Evolutionary conservation across 2,888 invertebrate genomes (phyloP), one percentile per base, ranked within the genome.

Genomic region (Metopia argyrocephala): DNA sequence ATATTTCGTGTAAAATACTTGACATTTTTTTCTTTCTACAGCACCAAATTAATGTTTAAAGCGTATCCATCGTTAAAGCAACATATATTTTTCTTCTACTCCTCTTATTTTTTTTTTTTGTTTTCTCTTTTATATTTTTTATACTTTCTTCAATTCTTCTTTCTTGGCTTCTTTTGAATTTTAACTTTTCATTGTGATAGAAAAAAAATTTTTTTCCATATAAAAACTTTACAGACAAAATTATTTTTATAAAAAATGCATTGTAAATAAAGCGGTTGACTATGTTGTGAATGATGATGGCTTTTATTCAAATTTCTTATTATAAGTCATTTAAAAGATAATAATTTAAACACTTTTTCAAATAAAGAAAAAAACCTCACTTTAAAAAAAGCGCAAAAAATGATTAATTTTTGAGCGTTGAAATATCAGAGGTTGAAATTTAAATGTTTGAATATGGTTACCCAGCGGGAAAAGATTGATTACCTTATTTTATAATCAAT

Each of bases 161-260:
- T 38, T 27, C 20, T n/a, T 15, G 9, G 18, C 52, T 57, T 21
- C 76, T 75, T 71, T 74, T 78, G 54, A 52, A 59, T 66, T 65
- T 71, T 54, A 71, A 68, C 66, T 73, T 78, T 73, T 71, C 66
- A 71, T 65, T 81, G 69, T 57, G 65, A 61, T 64, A 12, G 12
- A 18, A 54, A 80, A 57, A 74, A 64, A 12, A 31, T 31, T 31
- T 31, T 31, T 12, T 31, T 68, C 18, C 25, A 64, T 73, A 74
- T 78, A 75, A 81, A 81, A 81, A 81, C 74, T 78, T 81, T 81
- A 70, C 81, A 81, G 81, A 81, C 78, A 75, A 38, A 38, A 38
- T 38, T 38, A 12, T 6, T 38, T 38, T 38, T 18, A 50, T 70
- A 50, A 52, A 20, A 56, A 20, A 59, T 28, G 12, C 54, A 52